Percentiles rank a stretch among this genome's conserved stretches.
These are phyloP conservation scores for Amblyjoppa proteus DNA, from an alignment of 2,888 invertebrate genomes.

Conservation along the genomic window DNA sequence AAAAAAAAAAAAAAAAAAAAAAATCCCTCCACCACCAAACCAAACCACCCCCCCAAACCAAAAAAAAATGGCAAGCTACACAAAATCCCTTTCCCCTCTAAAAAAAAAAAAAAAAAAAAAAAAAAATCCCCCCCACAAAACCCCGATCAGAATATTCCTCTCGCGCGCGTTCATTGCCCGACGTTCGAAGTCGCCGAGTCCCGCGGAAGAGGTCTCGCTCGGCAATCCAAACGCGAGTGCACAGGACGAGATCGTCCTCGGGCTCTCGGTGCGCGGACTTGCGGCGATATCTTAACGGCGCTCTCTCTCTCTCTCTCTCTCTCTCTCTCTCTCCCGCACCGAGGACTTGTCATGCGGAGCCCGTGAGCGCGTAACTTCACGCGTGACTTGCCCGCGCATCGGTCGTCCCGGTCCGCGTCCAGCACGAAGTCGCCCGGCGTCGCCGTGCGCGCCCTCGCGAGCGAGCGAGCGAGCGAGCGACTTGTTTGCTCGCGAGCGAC, in stretches of 20 bases:
- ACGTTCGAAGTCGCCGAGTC: neutral
- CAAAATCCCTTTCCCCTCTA: neutral
- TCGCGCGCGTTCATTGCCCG: neutral
- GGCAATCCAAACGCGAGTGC: slow-evolving; percentile 60
- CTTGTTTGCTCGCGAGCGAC: slow-evolving; percentile 31
- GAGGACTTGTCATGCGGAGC: slow-evolving; percentile 64
- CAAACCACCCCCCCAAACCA: no score
- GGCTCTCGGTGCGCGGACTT: neutral
- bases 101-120: neutral
- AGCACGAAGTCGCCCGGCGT: slow-evolving; percentile 55
- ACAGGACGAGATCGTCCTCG: slow-evolving; percentile 31
- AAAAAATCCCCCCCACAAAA: neutral
- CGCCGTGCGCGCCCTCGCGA: slow-evolving; percentile 8
- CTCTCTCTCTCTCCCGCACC: neutral
- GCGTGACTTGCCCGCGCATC: slow-evolving; percentile 66
- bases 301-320: neutral
- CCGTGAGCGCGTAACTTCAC: slow-evolving; percentile 63
- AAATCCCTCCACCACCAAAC: no score
- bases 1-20: neutral
- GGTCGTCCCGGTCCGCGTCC: slow-evolving; percentile 37
- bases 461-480: neutral
- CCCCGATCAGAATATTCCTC: neutral
- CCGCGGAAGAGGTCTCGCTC: neutral
- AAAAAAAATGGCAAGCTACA: no score
- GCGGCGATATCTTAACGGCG: neutral